Percentiles rank a stretch among this genome's conserved stretches.
Conservation (phyloP, 2,888 invertebrate genomes). For the Acleris emargana region DNA sequence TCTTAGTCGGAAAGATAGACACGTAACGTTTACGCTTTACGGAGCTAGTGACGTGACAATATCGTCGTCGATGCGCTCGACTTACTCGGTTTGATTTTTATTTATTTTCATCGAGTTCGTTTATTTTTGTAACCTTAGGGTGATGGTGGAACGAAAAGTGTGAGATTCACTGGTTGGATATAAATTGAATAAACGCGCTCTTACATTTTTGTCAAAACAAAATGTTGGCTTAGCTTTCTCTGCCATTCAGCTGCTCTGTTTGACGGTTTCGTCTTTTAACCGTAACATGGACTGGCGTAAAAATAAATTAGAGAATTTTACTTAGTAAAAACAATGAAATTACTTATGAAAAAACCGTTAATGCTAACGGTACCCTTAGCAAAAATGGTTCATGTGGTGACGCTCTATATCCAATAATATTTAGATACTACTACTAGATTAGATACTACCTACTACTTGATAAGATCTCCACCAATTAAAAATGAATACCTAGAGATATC, state of each 20-base stretch:
- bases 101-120: constrained; percentile 45
- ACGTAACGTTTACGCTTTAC: constrained; percentile 65
- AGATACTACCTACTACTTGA: too few relatives aligned
- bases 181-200: constrained; percentile 33
- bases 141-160: constrained; percentile 37
- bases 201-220: constrained; percentile 8
- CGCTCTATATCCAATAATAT: too few relatives aligned
- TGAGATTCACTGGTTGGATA: constrained; percentile 31
- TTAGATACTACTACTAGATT: too few relatives aligned
- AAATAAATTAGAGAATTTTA: too few relatives aligned
- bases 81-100: constrained; percentile 50
- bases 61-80: constrained; percentile 54
- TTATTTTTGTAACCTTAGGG: constrained; percentile 40
- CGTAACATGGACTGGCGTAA: too few relatives aligned
- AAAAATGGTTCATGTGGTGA: too few relatives aligned
- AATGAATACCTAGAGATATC: too few relatives aligned
- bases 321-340: too few relatives aligned
- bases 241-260: neutral
- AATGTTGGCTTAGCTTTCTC: constrained; percentile 25
- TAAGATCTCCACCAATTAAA: too few relatives aligned
- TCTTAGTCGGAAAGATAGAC: constrained; percentile 49
- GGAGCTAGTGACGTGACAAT: constrained; percentile 68
- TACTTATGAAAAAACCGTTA: too few relatives aligned
- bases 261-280: too few relatives aligned
- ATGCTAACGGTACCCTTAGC: too few relatives aligned